Evolutionary conservation across 2,797 vertebrate genomes (phyloP), one percentile per base, ranked within the genome.

Genomic region (Crypturellus tataupa): DNA sequence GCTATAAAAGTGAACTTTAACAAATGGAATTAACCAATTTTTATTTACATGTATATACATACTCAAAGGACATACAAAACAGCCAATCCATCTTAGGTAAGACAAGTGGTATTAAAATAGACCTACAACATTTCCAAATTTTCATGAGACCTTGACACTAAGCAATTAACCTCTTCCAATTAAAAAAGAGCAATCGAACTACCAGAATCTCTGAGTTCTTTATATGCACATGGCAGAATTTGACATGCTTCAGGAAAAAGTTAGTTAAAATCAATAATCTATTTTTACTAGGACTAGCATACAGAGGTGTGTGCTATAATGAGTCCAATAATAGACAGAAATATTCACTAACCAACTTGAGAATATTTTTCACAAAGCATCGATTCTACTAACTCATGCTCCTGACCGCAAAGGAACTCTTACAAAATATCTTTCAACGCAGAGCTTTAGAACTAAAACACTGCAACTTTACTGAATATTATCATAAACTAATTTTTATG

Each of bases 221-320:
- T 25, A 68, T 65, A 33, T 12, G 25, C 7, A 58, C 5, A 60
- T 6, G 6, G 47, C 16, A 84, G 21, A 89, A 90, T 31, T 68
- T 64, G 8, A 64, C 1, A 44, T 14, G 44, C 5, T 69, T 81
- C 25, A 53, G 10, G 17, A 86, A 92, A 81, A 0, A 24, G 9
- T 12, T 6, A 21, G 27, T 47, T 47, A 75, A 90, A 90, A 10
- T 3, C 12, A 33, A 92, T 35, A 5, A 63, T 71, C 9, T 73
- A 59, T 19, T 65, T 81, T 55, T 79, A 40, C 18, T 59, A 75
- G 12, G 6, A 90, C 56, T 85, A 77, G 60, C 10, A 85, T 4
- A 31, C 2, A 51, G 1, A 1, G 0, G 70, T 67, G 6, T 23
- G 12, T 42, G 40, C 40, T 42, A 15, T 42, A 42, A 11, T 42